Evolutionary conservation across 2,797 vertebrate species (phyloP), one percentile per base, ranked within the genome.

Genomic region (Selene dorsalis): DNA sequence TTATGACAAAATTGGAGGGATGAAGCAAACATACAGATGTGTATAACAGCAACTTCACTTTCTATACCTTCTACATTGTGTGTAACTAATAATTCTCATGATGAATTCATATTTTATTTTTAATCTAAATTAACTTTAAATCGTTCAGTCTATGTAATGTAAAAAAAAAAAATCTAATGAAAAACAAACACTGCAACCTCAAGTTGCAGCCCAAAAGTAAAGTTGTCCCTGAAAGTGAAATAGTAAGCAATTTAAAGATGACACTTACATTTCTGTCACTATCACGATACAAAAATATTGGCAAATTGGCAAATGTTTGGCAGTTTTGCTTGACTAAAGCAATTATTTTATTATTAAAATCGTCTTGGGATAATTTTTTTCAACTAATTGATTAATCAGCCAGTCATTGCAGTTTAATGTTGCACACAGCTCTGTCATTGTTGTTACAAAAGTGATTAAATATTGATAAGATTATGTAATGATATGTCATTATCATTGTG

Each of bases 401-500:
- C 12, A 32, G 43, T 53, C 14, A 4, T 30, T 71, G 32, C 35
- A 53, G n/a, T 6, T 26, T 13, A 30, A 1, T 20, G 8, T 4
- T 39, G 16, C 16, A 43, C n/a, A 43, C n/a, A 69, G 14, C 38
- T 52, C 56, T 75, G 32, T 22, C n/a, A 64, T 53, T 69, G 39
- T 26, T 60, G 35, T 68, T 22, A 43, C 26, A 28, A 64, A 74
- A 83, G 50, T 4, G 11, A 77, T 50, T 57, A 39, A 50, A 63
- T 62, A 69, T 48, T 69, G 58, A 68, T 82, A 30, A 26, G 30
- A 62, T 71, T 81, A 47, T 59, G 26, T 32, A 32, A 61, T 43
- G n/a, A 73, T 32, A 64, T 28, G 60, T 61, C 32, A 83, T 69
- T 71, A 80, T 79, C n/a, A 69, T 22, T 73, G 61, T 73, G 71